Conservation (phyloP, 2,113 vertebrate genomes). For the Nyctereutes procyonoides region DNA sequence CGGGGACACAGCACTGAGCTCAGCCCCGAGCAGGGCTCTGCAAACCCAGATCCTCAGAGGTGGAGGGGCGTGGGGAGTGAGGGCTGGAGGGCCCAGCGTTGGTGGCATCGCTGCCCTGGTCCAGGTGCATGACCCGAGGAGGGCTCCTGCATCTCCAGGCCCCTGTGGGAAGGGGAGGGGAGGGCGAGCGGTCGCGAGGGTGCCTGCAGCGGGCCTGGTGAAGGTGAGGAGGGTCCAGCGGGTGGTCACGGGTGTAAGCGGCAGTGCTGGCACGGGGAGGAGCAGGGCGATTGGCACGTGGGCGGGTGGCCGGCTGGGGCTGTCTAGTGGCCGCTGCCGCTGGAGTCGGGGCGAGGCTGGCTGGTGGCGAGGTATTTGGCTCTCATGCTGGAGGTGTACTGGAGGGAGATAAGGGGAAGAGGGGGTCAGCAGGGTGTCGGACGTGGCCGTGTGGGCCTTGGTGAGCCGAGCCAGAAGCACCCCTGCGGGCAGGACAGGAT, state of each 20-base stretch:
- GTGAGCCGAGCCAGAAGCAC: neutral
- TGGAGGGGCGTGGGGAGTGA: neutral
- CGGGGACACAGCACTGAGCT: neutral
- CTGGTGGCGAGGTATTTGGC: conserved; percentile 99
- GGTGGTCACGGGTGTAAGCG: conserved; percentile 73
- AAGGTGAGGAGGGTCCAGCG: conserved; percentile 76
- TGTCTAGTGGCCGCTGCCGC: conserved; percentile 89
- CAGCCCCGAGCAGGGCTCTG: neutral
- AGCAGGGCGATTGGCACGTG: conserved; percentile 84
- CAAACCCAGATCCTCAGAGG: neutral
- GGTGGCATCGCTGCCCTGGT: neutral
- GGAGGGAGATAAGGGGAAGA: conserved; percentile 76
- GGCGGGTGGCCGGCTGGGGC: conserved; percentile 72
- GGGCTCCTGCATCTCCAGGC: rapidly evolving
- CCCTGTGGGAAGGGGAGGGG: neutral
- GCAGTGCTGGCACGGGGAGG: conserved; percentile 78
- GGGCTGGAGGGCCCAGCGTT: neutral
- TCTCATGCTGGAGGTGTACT: conserved; percentile 99
- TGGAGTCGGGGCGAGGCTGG: conserved; percentile 93
- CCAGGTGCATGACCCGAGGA: neutral
- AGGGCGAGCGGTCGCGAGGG: neutral
- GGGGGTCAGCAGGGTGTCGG: neutral
- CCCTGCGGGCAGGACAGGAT: neutral
- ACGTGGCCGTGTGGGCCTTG: neutral
- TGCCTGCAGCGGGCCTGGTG: conserved; percentile 34